These are phyloP conservation scores for Coenonympha arcania DNA, from an alignment of 2,888 invertebrate genomes.

Conservation along the genomic window DNA sequence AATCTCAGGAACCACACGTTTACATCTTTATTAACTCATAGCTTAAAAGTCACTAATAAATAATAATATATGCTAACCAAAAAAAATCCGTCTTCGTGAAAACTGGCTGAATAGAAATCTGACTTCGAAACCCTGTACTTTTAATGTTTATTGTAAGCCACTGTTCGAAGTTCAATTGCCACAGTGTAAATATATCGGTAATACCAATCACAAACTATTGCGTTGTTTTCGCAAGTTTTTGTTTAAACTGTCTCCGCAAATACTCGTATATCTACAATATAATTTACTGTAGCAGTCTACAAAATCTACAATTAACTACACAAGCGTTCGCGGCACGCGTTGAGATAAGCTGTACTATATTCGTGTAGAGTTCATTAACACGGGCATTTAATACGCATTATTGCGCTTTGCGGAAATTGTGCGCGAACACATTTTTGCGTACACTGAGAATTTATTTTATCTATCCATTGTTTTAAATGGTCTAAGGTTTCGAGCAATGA, in stretches of 20 bases:
- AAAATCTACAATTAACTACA: not conserved
- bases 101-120: too few species aligned
- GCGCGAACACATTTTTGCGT: not conserved
- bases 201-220: not conserved
- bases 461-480: too few species aligned
- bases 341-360: slow-evolving; percentile 16
- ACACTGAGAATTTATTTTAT: not conserved
- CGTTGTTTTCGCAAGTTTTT: not conserved
- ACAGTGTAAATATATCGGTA: not conserved
- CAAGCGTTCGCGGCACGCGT: slow-evolving; percentile 6
- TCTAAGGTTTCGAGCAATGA: too few species aligned
- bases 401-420: slow-evolving; percentile 6
- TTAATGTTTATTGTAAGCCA: too few species aligned
- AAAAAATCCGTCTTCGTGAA: too few species aligned
- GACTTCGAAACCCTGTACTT: too few species aligned
- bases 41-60: too few species aligned
- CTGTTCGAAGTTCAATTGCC: not conserved
- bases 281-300: not conserved
- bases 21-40: too few species aligned
- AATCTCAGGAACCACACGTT: too few species aligned
- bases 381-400: slow-evolving; percentile 9
- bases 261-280: too few species aligned
- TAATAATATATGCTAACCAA: too few species aligned
- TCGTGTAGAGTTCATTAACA: slow-evolving; percentile 21
- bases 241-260: not conserved